These are phyloP conservation scores for Brachionus paranguensis DNA, from an alignment of 1,140 invertebrate genomes.

Conservation along the genomic window DNA sequence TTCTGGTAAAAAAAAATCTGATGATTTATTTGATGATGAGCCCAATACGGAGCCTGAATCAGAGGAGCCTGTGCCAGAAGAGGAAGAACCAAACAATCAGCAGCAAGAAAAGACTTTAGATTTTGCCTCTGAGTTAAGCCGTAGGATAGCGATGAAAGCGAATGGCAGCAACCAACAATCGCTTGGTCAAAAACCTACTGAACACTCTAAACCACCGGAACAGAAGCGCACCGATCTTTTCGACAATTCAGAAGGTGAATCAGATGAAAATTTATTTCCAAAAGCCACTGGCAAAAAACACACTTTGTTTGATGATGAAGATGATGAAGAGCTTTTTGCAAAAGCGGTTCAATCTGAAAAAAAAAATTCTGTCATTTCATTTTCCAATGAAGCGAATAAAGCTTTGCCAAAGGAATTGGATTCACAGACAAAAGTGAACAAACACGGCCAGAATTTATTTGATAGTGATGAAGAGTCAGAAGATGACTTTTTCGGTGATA, in stretches of 20 bases:
- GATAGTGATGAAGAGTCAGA: not conserved
- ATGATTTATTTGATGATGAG: constrained; percentile 13
- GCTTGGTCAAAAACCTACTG: not conserved
- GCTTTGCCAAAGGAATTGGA: not conserved
- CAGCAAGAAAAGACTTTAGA: not conserved
- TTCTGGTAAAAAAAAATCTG: not conserved
- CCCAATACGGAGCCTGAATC: not conserved
- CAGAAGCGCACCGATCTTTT: not conserved
- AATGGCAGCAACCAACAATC: not conserved
- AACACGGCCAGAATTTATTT: not conserved
- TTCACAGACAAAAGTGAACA: not conserved
- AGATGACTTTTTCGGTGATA: not conserved
- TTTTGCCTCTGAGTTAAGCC: constrained; percentile 32
- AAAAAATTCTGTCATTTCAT: not conserved
- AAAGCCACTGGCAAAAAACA: not conserved
- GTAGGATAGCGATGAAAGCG: not conserved
- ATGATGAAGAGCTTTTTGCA: not conserved
- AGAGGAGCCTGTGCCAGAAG: not conserved
- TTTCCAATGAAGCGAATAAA: not conserved
- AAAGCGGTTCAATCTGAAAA: not conserved
- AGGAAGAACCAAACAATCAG: not conserved
- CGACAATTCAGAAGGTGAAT: not conserved
- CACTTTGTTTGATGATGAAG: not conserved
- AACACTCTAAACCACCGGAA: not conserved
- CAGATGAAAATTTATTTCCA: not conserved